Evolutionary conservation across 2,797 vertebrate genomes (phyloP), one percentile per base, ranked within the genome.

Genomic region (Eupleurogrammus muticus): DNA sequence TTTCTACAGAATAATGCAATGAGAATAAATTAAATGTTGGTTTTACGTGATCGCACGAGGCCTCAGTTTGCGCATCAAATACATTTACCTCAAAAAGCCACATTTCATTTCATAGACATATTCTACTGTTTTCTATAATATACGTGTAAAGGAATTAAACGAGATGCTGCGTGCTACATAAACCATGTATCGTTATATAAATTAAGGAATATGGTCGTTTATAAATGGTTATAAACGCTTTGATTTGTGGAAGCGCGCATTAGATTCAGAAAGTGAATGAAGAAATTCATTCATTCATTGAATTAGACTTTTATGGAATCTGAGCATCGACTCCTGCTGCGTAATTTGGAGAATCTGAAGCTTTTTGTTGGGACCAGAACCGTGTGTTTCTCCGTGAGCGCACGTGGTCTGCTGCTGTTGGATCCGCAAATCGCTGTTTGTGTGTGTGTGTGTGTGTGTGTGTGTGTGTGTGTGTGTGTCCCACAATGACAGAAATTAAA

Each of bases 381-480:
- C 9, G 13, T 2, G 21, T 61, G 2, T 66, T 44, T 44, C 8
- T 68, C 13, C 1, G 9, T 2, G 11, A 32, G 8, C 46, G 49
- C 54, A 12, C 19, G 55, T 65, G 60, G 24, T 32, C 28, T 48
- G 16, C 16, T 58, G 17, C 17, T 72, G 48, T 28, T n/a, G 5
- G 1, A 28, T 42, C 5, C 40, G 0, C 16, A 17, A 44, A 44
- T 46, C 24, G 5, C 34, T 21, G n/a, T 12, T n/a, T n/a, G n/a
- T n/a, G n/a, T n/a, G n/a, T n/a, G n/a, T 28, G 28, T 6, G 28
- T 28, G 28, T 28, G 3, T 28, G 28, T 28, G 28, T 28, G 28
- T 28, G 28, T 28, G 28, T 28, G 28, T 28, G 28, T 28, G 28
- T 28, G 28, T 53, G 47, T 66, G 17, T 60, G 34, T 56, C 48